Evolutionary conservation across 1,140 invertebrate species (phyloP).

Genomic region (Gryllus bimaculatus): DNA sequence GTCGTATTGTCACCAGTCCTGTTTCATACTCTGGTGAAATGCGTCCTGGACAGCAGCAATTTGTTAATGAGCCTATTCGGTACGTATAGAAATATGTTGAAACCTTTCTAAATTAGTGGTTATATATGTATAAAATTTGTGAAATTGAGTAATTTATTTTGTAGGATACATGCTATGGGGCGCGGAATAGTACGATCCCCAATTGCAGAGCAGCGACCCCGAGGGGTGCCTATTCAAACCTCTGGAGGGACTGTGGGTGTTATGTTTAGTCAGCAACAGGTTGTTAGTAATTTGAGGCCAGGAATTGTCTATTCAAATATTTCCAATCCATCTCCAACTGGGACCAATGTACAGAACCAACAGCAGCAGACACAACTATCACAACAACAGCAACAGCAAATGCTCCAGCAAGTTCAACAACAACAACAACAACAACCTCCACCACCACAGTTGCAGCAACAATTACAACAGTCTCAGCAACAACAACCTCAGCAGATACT

Average conservation of each 20-base stretch:
- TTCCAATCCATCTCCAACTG: background rate
- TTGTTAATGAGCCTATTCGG: conserved; percentile 21
- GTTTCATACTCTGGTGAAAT: conserved; percentile 37
- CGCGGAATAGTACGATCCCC: conserved; percentile 27
- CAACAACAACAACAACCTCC: conserved; percentile 29
- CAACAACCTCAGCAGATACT: conserved; percentile 32
- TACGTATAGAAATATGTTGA: background rate
- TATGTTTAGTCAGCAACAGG: conserved; percentile 11
- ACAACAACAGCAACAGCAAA: conserved; percentile 12
- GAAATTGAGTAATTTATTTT: conserved; percentile 15
- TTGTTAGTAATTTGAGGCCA: background rate
- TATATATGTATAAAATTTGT: background rate
- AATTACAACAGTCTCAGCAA: conserved; percentile 30
- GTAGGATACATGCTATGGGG: conserved; percentile 23
- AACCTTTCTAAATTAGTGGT: background rate
- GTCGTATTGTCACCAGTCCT: conserved; percentile 42
- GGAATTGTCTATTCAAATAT: conserved; percentile 14
- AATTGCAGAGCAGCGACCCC: conserved; percentile 14
- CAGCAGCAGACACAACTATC: conserved; percentile 18
- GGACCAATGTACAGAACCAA: background rate
- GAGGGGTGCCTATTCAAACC: conserved; percentile 12
- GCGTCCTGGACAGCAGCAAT: conserved; percentile 25
- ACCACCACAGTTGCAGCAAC: conserved; percentile 22
- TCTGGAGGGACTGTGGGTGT: conserved; percentile 8
- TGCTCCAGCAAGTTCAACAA: background rate